A percentile compares a stretch with the other conserved stretches of the same genome.
These are phyloP conservation scores for Cydia splendana DNA, from an alignment of 1,140 invertebrate species.

Conservation along the genomic window DNA sequence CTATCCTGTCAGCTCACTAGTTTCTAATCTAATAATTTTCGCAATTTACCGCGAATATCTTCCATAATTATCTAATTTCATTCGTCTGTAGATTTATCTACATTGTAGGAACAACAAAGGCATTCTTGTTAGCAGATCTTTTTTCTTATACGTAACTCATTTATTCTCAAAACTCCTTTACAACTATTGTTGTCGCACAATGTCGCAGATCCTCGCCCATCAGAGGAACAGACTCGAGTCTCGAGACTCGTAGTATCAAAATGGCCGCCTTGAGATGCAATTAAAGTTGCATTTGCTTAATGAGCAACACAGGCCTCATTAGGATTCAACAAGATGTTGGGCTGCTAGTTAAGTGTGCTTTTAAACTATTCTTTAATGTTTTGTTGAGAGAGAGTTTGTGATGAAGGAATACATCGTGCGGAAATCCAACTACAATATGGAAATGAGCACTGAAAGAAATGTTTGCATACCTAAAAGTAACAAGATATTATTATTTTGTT, in stretches of 20 bases:
- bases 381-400: neutral
- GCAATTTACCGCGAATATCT: too few species aligned
- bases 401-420: neutral
- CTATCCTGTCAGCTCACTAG: too few species aligned
- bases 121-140: too few species aligned
- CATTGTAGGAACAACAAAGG: too few species aligned
- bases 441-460: too few species aligned
- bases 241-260: neutral
- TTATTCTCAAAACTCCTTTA: neutral
- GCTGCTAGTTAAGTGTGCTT: neutral
- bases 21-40: too few species aligned
- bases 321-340: slow-evolving; percentile 14
- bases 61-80: too few species aligned
- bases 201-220: neutral
- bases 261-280: slow-evolving; percentile 8
- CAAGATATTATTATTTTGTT: too few species aligned
- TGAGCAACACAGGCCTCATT: slow-evolving; percentile 15
- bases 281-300: slow-evolving; percentile 21
- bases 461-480: too few species aligned
- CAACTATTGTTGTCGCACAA: neutral
- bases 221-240: neutral
- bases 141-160: too few species aligned
- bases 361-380: neutral
- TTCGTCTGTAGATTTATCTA: too few species aligned
- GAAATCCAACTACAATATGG: neutral